phyloP scores from a whole-genome alignment of 2,113 vertebrate species.

The Natator depressus region DNA sequence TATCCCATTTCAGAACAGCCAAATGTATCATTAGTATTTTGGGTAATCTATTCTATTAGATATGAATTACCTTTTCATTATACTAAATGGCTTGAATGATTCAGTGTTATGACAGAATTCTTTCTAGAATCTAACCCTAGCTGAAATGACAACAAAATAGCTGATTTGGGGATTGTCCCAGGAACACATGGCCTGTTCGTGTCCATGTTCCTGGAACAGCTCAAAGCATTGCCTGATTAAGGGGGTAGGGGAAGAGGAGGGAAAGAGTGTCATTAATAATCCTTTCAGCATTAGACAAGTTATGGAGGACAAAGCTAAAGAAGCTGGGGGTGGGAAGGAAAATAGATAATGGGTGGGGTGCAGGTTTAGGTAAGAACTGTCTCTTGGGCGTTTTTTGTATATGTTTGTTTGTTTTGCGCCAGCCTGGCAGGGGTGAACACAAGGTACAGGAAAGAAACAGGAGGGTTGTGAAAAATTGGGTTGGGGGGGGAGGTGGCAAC shows the following conservation, averaged over 20 bases:
- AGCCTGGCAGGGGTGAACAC: background rate
- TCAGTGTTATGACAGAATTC: background rate
- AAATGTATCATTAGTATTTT: background rate
- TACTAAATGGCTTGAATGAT: background rate
- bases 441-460: background rate
- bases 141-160: background rate
- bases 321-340: background rate
- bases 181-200: background rate
- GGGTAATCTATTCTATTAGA: background rate
- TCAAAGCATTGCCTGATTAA: fast-evolving
- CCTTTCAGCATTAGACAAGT: background rate
- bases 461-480: background rate
- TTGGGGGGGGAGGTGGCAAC: background rate
- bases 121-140: background rate
- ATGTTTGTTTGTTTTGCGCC: background rate
- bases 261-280: background rate
- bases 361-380: background rate
- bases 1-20: background rate
- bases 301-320: background rate
- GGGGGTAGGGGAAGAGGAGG: background rate
- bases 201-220: background rate
- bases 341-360: background rate
- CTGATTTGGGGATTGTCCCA: background rate
- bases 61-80: background rate
- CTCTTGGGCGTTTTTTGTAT: background rate